These are phyloP conservation scores for Cheilosia vernalis DNA, from an alignment of 2,888 invertebrate genomes.

Conservation along the genomic window DNA sequence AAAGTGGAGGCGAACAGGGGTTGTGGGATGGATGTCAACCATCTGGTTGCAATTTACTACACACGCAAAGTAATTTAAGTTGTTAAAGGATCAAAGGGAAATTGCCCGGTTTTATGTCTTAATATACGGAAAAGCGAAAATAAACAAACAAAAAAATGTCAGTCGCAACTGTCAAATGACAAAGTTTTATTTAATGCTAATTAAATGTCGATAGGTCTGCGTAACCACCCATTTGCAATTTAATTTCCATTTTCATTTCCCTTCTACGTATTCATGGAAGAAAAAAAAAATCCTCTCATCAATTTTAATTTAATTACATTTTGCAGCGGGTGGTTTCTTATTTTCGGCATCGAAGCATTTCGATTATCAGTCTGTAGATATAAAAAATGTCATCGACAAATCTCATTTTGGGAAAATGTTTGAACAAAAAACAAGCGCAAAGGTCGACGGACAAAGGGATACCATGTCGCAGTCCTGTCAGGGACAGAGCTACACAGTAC, in stretches of 20 bases:
- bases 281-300: constrained; percentile 38
- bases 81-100: constrained; percentile 61
- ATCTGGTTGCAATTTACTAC: constrained; percentile 58
- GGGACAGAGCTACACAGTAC: constrained; percentile 13
- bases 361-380: constrained; percentile 45
- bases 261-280: not conserved
- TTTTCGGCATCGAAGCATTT: constrained; percentile 23
- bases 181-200: constrained; percentile 63
- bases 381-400: constrained; percentile 65
- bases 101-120: constrained; percentile 2
- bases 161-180: constrained; percentile 50
- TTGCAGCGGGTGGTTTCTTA: constrained; percentile 29
- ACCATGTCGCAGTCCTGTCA: constrained; percentile 56
- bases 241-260: constrained; percentile 67
- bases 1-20: not conserved
- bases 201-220: constrained; percentile 65
- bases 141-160: not conserved
- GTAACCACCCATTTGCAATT: constrained; percentile 59
- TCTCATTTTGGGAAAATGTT: constrained; percentile 34
- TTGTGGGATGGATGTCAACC: constrained; percentile 17
- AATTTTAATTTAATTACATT: constrained; percentile 73
- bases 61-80: constrained; percentile 38
- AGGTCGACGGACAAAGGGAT: constrained; percentile 27
- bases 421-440: not conserved
- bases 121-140: constrained; percentile 12